Base-by-base conservation (phyloP, 2,797 vertebrate genomes). In the Peromyscus melanophrys region DNA sequence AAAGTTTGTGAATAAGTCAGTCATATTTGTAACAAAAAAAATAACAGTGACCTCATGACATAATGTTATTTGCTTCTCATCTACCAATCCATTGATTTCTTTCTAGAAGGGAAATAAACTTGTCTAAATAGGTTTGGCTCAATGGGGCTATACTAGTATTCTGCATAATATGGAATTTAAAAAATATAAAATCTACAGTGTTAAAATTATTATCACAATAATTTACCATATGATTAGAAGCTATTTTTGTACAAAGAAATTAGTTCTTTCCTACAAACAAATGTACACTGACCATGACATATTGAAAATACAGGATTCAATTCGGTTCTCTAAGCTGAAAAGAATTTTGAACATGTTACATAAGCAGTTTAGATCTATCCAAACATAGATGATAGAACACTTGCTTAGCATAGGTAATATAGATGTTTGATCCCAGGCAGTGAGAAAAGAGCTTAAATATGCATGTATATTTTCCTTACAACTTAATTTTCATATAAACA, bases 91-190 rank as follows among this genome's bases (percentile, higher is more conserved):
- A 8, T 59, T 90, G 55, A 84, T 14, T 71, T 94, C 6, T 57
- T 76, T 81, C 43, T 81, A 6, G 52, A 88, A 90, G 80, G 21
- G 16, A 97, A 96, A 97, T 90, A 92, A 29, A 81, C 3, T 94
- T 92, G 37, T 82, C 37, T 89, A 88, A 65, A 80, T 63, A 92
- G 29, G 94, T 91, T 90, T 89, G 37, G 11, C 1, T 90, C 52
- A 92, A 61, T 61, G 21, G 46, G 61, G 90, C 8, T 90, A 65
- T 57, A 40, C 13, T 94, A 13, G 4, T 91, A 19, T 77, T 90
- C 52, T 84, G 23, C 61, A 87, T 65, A 46, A 89, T 34, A 49
- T 19, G 0, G 10, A 63, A 88, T 88, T 80, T 76, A 81, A 96
- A 34, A 25, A 90, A 57, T 43, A 69, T 16, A 63, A 63, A 34